Evolutionary conservation across 2,113 vertebrate genomes (phyloP).

Genomic region (Promerops cafer): DNA sequence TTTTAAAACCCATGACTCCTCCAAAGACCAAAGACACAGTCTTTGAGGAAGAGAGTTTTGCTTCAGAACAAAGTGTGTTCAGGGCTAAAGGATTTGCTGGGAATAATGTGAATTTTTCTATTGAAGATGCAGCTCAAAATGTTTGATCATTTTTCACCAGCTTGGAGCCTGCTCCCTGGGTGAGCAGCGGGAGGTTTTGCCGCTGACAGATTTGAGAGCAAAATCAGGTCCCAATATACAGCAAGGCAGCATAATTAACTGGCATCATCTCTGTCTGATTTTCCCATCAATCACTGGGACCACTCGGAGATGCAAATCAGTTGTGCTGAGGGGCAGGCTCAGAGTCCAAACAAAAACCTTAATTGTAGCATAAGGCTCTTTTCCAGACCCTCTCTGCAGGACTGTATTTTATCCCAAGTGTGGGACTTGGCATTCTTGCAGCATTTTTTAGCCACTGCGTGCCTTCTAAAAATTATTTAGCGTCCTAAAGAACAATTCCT

Average conservation of each 20-base stretch:
- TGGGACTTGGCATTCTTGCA: not conserved
- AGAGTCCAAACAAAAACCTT: slow-evolving; percentile 32
- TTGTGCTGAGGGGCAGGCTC: not conserved
- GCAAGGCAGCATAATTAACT: slow-evolving; percentile 21
- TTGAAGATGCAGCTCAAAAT: slow-evolving; percentile 25
- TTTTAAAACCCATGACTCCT: slow-evolving; percentile 32
- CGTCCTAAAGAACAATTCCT: not conserved
- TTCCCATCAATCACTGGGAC: slow-evolving; percentile 18
- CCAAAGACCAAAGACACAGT: not conserved
- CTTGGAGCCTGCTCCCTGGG: not conserved
- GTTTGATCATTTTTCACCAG: not conserved
- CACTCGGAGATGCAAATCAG: slow-evolving; percentile 29
- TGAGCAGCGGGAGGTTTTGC: not conserved
- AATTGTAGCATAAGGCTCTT: slow-evolving; percentile 24
- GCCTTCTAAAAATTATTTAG: slow-evolving; percentile 15
- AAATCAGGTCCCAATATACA: not conserved
- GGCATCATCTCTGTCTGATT: slow-evolving; percentile 20
- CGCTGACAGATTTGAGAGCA: not conserved
- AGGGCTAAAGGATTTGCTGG: not conserved
- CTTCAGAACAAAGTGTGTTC: slow-evolving; percentile 17
- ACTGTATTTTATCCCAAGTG: not conserved
- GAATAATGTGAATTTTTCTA: slow-evolving; percentile 10
- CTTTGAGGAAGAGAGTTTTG: slow-evolving; percentile 19
- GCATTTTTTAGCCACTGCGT: not conserved
- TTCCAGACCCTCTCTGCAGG: slow-evolving; percentile 13